Evolutionary conservation across 2,888 invertebrate species (phyloP).

Genomic region (Chalcosyrphus nemorum): DNA sequence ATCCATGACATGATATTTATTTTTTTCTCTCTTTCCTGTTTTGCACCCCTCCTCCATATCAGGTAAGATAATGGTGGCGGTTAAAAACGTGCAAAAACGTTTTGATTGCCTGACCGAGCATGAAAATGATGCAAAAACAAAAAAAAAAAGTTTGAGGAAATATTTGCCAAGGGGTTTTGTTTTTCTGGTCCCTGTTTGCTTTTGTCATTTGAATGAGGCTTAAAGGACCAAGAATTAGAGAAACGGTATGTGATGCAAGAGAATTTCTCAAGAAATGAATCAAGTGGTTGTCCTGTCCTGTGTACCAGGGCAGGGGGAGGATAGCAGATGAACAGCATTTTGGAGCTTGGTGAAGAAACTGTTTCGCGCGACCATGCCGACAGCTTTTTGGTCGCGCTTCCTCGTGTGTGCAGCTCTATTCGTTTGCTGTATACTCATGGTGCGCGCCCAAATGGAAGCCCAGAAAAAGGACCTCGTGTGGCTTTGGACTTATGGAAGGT

Average conservation of each 20-base stretch:
- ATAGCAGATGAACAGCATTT: too few species aligned
- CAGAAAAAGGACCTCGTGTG: too few species aligned
- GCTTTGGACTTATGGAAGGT: too few species aligned
- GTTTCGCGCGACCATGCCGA: too few species aligned
- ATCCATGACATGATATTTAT: conserved; percentile 14
- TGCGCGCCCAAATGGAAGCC: too few species aligned
- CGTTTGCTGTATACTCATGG: too few species aligned
- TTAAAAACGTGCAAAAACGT: conserved; percentile 45
- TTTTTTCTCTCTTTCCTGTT: conserved; percentile 10
- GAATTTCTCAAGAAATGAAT: background rate
- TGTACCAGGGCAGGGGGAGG: too few species aligned
- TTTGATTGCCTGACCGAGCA: conserved; percentile 42
- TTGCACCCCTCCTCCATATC: background rate
- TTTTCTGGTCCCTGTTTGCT: background rate
- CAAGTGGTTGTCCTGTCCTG: too few species aligned
- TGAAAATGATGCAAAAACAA: conserved; percentile 23
- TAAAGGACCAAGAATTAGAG: background rate
- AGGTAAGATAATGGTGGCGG: conserved; percentile 32
- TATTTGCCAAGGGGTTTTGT: background rate
- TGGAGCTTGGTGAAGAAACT: too few species aligned
- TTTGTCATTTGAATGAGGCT: background rate
- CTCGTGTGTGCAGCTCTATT: too few species aligned
- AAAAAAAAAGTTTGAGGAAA: background rate
- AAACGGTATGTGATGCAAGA: background rate
- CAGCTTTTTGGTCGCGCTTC: too few species aligned